Percentiles rank a stretch among this genome's conserved stretches.
phyloP scores from a whole-genome alignment of 1,140 invertebrate genomes.

The Coelopa frigida region DNA sequence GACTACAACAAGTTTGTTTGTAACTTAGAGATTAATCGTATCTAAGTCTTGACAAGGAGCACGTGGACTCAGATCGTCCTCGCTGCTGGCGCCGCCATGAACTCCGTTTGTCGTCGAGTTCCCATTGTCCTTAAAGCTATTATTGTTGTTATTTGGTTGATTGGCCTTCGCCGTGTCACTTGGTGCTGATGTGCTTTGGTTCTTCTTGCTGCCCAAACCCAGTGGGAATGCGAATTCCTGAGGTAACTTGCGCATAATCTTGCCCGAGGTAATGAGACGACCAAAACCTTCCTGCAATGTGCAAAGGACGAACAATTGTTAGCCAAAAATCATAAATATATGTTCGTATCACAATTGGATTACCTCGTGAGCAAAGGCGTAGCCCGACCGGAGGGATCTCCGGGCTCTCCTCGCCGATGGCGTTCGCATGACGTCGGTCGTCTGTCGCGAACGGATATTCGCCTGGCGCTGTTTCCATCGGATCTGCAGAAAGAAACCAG shows the following conservation, averaged over 20 bases:
- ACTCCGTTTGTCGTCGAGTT: conserved; percentile 2
- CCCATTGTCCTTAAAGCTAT: conserved; percentile 22
- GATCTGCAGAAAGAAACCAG: conserved; percentile 19
- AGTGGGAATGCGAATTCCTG: conserved; percentile 47
- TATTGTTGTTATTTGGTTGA: conserved; percentile 50
- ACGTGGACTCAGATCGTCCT: conserved; percentile 39
- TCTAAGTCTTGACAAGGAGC: conserved; percentile 57
- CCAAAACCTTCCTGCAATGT: conserved; percentile 83
- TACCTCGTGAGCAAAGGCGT: conserved; percentile 88
- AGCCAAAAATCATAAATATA: not conserved
- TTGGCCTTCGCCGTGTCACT: conserved; percentile 15
- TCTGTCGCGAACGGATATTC: conserved; percentile 59
- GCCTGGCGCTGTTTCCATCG: conserved; percentile 61
- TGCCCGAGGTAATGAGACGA: conserved; percentile 93
- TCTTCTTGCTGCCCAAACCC: conserved; percentile 37
- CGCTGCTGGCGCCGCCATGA: conserved; percentile 8
- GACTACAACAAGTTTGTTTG: too few species aligned
- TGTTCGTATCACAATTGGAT: not conserved
- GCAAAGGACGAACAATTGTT: not conserved
- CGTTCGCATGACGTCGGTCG: conserved; percentile 71
- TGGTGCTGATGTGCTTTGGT: conserved; percentile 23
- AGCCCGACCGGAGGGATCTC: conserved; percentile 89
- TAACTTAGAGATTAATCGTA: conserved; percentile 54
- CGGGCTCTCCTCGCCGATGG: conserved; percentile 78
- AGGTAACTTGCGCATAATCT: conserved; percentile 86